These are phyloP conservation scores for Calliopum simillimum DNA, from an alignment of 2,888 invertebrate genomes.

Conservation along the genomic window DNA sequence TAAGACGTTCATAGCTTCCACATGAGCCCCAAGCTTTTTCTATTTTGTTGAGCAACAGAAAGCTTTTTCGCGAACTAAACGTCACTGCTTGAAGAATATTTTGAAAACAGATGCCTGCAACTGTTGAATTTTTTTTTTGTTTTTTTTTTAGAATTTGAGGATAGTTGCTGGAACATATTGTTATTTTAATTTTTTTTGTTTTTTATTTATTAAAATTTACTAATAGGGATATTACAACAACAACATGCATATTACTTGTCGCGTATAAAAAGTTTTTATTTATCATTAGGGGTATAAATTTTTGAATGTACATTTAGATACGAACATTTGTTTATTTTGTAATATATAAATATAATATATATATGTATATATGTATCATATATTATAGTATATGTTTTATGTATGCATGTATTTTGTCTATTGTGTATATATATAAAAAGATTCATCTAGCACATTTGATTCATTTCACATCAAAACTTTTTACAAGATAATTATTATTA, in stretches of 20 bases:
- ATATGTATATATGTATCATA: constrained; percentile 4
- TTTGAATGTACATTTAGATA: no score
- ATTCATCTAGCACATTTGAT: constrained; percentile 48
- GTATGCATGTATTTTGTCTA: constrained; percentile 38
- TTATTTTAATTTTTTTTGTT: constrained; percentile 32
- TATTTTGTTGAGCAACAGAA: no score
- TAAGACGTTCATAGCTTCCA: no score
- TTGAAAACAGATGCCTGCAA: no score
- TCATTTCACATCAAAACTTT: constrained; percentile 45
- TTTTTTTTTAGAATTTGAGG: constrained; percentile 34
- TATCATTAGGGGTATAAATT: no score
- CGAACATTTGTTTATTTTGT: not conserved
- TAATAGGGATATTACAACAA: constrained; percentile 30
- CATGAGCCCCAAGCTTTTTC: no score
- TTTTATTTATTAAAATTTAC: constrained; percentile 18
- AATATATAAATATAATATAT: not conserved
- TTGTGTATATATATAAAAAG: constrained; percentile 10
- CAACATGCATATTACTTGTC: no score
- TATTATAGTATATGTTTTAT: constrained; percentile 18
- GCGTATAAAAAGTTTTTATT: no score
- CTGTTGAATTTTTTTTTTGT: constrained; percentile 10
- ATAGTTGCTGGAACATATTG: constrained; percentile 41
- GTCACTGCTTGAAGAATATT: no score
- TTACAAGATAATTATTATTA: constrained; percentile 22
- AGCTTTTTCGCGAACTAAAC: no score